Evolutionary conservation across 2,797 vertebrate genomes (phyloP), one percentile per base, ranked within the genome.

Genomic region (Loris lydekkerianus): DNA sequence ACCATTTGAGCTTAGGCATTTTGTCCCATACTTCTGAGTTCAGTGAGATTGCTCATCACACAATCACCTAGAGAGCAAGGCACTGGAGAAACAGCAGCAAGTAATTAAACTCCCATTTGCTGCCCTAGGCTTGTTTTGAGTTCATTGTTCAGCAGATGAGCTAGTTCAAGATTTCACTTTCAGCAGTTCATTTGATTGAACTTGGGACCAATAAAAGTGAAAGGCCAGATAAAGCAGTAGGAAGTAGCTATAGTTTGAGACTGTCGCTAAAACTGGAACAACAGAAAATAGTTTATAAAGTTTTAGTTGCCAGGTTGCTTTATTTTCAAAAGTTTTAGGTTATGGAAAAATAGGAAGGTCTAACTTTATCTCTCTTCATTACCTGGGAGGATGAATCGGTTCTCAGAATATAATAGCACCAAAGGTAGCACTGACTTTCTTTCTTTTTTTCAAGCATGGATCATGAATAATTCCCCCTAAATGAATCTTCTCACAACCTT

Each of bases 71-170:
- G 94, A 97, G 93, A 97, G 85, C n/a, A 43, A 96, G 77, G 87
- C 95, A 85, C 89, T 95, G 92, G 96, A 97, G 94, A 98, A 98
- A 97, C 96, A 95, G 92, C 98, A 97, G 61, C 97, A 97, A 98
- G 96, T 94, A 98, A 98, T 98, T 98, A 98, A 97, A 98, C 98
- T 91, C 23, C 25, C 15, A 10, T 93, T 98, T 98, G 92, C 93
- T 98, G 89, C 94, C 95, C 98, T 97, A 97, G 94, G 97, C 96
- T 73, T 97, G 56, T 97, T 98, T 97, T 94, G 95, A 98, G 81
- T 97, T 98, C 70, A 34, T 96, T 98, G 97, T 98, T 98, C 93
- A 97, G 96, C 97, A 98, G 80, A 92, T 97, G 92, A 93, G 94
- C 96, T 98, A 94, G 85, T 96, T 96, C 77, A 60, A 97, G 94